Evolutionary conservation across 2,113 vertebrate species (phyloP).

Genomic region (Pelecanoides urinatrix): DNA sequence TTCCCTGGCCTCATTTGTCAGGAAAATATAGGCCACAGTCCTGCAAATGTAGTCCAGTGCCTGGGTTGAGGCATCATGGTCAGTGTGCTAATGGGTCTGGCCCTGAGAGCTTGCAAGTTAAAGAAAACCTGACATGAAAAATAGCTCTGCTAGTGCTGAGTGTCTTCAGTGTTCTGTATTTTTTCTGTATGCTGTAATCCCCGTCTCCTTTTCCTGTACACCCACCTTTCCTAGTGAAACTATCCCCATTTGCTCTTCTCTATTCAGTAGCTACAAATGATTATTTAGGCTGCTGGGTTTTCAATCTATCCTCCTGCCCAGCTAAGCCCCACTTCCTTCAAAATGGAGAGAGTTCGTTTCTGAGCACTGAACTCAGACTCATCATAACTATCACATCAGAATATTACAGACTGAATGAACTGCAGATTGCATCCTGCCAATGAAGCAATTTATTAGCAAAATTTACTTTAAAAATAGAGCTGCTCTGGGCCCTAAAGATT

Average conservation of each 20-base stretch:
- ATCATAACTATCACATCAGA: background rate
- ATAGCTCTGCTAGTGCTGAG: background rate
- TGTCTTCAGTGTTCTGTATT: background rate
- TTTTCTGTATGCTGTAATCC: background rate
- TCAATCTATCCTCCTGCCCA: background rate
- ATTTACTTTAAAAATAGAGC: background rate
- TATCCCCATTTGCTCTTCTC: background rate
- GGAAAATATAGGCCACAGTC: background rate
- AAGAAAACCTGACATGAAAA: constrained; percentile 19
- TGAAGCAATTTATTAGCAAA: background rate
- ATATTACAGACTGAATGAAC: background rate
- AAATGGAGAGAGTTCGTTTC: background rate
- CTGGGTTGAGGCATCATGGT: background rate
- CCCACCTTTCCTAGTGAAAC: background rate
- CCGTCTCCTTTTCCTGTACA: background rate
- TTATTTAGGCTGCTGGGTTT: background rate
- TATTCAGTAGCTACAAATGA: background rate
- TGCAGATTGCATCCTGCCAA: background rate
- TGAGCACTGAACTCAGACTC: background rate
- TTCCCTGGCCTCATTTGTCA: background rate
- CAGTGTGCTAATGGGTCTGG: background rate
- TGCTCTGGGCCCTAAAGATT: background rate
- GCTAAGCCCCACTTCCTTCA: background rate
- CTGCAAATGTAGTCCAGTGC: background rate
- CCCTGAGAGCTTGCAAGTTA: background rate